Evolutionary conservation across 2,113 vertebrate species (phyloP).

Genomic region (Pygoscelis antarcticus): DNA sequence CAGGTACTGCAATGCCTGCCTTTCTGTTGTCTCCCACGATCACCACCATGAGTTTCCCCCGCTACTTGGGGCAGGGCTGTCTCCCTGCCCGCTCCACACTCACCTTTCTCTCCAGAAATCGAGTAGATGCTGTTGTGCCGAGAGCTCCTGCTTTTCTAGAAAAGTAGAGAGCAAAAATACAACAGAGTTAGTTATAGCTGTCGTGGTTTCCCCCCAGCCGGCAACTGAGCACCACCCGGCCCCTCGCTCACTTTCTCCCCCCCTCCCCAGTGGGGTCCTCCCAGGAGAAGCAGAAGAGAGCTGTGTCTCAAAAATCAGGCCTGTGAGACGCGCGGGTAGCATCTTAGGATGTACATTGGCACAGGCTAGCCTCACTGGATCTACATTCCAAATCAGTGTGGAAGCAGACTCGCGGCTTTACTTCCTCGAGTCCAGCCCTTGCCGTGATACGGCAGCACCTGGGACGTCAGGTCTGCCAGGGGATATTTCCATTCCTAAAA

Average conservation of each 20-base stretch:
- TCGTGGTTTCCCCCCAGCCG: too few relatives aligned
- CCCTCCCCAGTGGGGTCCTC: neutral
- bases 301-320: neutral
- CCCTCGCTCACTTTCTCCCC: too few relatives aligned
- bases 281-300: neutral
- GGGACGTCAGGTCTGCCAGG: neutral
- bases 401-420: neutral
- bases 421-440: neutral
- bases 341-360: rapidly evolving
- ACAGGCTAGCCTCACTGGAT: neutral
- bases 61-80: rapidly evolving
- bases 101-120: conserved; percentile 38
- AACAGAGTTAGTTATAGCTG: neutral
- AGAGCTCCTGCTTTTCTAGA: conserved; percentile 47
- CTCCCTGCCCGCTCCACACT: neutral
- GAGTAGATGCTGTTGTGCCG: conserved; percentile 57
- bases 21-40: neutral
- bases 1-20: neutral
- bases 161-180: neutral
- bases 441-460: rapidly evolving
- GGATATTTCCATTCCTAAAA: neutral
- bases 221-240: too few relatives aligned
- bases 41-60: rapidly evolving
- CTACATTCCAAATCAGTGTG: rapidly evolving
- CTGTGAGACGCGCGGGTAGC: neutral